A percentile compares a stretch with the other conserved stretches of the same genome.
Evolutionary conservation across 2,113 vertebrate genomes (phyloP).

Genomic region (Stegastes partitus): DNA sequence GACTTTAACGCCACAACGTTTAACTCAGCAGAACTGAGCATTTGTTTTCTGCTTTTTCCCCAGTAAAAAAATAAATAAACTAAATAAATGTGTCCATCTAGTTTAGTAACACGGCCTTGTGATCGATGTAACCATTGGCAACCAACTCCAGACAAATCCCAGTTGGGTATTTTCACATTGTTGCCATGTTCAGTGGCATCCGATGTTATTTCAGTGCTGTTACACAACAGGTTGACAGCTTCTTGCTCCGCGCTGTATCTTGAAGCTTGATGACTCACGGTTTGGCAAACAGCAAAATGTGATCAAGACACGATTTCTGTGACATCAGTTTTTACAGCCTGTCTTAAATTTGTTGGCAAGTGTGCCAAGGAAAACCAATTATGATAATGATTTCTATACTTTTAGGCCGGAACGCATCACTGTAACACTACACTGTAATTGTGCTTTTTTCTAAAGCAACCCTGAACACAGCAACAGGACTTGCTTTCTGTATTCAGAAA

Average conservation of each 20-base stretch:
- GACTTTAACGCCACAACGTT: background rate
- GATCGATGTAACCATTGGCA: slow-evolving; percentile 9
- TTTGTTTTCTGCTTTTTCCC: background rate
- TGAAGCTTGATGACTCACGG: slow-evolving; percentile 24
- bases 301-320: background rate
- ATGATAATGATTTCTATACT: background rate
- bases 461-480: background rate
- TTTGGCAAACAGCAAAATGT: slow-evolving; percentile 15
- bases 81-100: background rate
- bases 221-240: slow-evolving; percentile 30
- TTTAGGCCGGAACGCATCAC: background rate
- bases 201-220: slow-evolving; percentile 29
- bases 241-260: slow-evolving; percentile 18
- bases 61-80: background rate
- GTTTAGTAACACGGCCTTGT: background rate
- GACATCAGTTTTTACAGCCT: slow-evolving; percentile 1
- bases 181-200: slow-evolving; percentile 2
- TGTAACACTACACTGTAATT: background rate
- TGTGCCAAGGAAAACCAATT: background rate
- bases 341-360: background rate
- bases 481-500: slow-evolving; percentile 29
- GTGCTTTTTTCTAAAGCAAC: background rate
- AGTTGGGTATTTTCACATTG: slow-evolving; percentile 19
- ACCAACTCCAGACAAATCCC: background rate
- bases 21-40: background rate